A percentile compares a stretch with the other conserved stretches of the same genome.
These are phyloP conservation scores for Scotopteryx bipunctaria DNA, from an alignment of 2,888 invertebrate genomes.

Conservation along the genomic window DNA sequence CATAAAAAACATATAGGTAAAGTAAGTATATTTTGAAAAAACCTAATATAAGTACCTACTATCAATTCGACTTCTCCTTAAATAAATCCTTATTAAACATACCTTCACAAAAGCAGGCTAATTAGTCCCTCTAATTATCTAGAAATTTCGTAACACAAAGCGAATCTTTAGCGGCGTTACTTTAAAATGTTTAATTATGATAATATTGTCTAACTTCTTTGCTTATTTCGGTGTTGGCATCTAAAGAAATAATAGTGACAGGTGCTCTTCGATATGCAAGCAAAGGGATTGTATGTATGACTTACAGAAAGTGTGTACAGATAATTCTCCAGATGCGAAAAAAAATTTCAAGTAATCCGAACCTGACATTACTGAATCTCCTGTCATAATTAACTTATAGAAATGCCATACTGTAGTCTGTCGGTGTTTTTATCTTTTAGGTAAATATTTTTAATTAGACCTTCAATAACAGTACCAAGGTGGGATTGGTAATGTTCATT, in stretches of 20 bases:
- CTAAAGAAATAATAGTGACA: neutral
- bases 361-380: too few species aligned
- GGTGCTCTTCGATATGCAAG: neutral
- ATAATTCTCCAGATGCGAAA: too few species aligned
- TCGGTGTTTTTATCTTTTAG: constrained; percentile 6
- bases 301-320: too few species aligned
- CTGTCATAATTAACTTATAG: neutral
- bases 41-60: too few species aligned
- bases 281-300: too few species aligned
- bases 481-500: constrained; percentile 1
- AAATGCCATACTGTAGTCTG: neutral
- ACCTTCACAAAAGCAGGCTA: constrained; percentile 43
- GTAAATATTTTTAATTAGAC: neutral
- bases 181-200: constrained; percentile 59
- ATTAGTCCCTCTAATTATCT: constrained; percentile 57
- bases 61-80: neutral
- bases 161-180: constrained; percentile 44
- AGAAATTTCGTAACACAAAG: constrained; percentile 50
- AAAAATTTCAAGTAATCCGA: too few species aligned
- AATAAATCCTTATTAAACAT: constrained; percentile 3
- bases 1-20: too few species aligned
- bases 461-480: neutral
- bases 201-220: constrained; percentile 47
- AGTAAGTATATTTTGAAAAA: too few species aligned
- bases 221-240: constrained; percentile 19